These are phyloP conservation scores for Drosophila phalerata DNA, from an alignment of 2,888 invertebrate genomes.

Conservation along the genomic window DNA sequence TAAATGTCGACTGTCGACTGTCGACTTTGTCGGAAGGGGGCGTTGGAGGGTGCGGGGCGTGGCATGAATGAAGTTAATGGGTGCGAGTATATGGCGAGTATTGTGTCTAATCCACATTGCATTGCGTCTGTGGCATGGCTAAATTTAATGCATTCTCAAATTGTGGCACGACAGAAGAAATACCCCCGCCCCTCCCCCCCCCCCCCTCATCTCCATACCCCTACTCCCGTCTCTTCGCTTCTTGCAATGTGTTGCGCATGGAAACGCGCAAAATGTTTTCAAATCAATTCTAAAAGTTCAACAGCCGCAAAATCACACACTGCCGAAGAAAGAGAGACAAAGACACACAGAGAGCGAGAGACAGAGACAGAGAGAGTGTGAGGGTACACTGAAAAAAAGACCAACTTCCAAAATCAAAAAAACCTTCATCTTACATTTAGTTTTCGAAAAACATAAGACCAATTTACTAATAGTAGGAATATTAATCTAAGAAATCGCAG, in stretches of 20 bases:
- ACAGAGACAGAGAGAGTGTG: background rate
- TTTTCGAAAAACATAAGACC: no score
- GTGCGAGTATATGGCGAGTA: background rate
- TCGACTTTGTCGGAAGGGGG: background rate
- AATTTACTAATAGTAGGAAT: no score
- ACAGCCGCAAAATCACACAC: constrained; percentile 50
- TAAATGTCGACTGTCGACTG: constrained; percentile 1
- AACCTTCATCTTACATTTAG: no score
- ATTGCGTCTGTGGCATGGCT: constrained; percentile 42
- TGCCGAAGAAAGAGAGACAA: background rate
- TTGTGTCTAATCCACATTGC: constrained; percentile 31
- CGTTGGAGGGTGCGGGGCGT: constrained; percentile 15
- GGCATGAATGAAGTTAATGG: constrained; percentile 65
- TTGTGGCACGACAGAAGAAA: constrained; percentile 23
- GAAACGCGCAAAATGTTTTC: constrained; percentile 43
- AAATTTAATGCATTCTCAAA: constrained; percentile 67
- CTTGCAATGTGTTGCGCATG: constrained; percentile 26
- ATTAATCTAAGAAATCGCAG: no score
- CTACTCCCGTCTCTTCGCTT: background rate
- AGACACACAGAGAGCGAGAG: constrained; percentile 10
- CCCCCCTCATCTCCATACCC: no score
- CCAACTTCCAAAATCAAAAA: no score
- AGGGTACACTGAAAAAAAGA: background rate
- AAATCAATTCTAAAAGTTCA: constrained; percentile 71
- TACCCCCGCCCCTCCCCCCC: background rate